Evolutionary conservation across 1,140 invertebrate genomes (phyloP).

Genomic region (Dendroctonus valens): DNA sequence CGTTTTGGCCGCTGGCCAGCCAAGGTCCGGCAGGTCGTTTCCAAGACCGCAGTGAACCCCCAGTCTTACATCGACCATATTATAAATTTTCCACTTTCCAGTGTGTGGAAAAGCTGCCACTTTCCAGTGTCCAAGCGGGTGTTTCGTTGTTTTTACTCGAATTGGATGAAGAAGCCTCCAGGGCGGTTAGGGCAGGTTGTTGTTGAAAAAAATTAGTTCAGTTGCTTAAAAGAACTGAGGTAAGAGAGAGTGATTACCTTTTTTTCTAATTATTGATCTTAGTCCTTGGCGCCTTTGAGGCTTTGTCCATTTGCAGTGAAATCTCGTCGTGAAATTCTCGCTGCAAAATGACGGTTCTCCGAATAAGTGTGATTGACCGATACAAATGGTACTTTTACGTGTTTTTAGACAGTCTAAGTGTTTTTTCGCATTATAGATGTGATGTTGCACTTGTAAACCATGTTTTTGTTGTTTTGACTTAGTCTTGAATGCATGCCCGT

Average conservation of each 20-base stretch:
- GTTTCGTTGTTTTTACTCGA: neutral
- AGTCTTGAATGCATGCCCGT: too few species aligned
- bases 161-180: too few species aligned
- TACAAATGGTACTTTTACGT: slow-evolving; percentile 38
- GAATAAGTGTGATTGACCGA: slow-evolving; percentile 38
- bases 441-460: neutral
- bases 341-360: slow-evolving; percentile 37
- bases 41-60: slow-evolving; percentile 28
- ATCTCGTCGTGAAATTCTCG: too few species aligned
- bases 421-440: slow-evolving; percentile 1
- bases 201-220: too few species aligned
- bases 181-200: too few species aligned
- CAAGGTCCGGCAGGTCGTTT: slow-evolving; percentile 11
- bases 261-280: too few species aligned
- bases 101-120: neutral
- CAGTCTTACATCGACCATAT: slow-evolving; percentile 30
- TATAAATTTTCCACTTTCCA: slow-evolving; percentile 22
- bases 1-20: slow-evolving; percentile 30
- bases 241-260: too few species aligned
- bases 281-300: too few species aligned
- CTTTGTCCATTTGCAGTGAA: too few species aligned
- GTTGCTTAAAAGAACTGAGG: too few species aligned
- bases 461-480: slow-evolving; percentile 3
- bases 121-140: neutral
- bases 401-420: neutral